Base-by-base conservation (phyloP, 2,797 vertebrate genomes). In the Ciconia nigra region DNA sequence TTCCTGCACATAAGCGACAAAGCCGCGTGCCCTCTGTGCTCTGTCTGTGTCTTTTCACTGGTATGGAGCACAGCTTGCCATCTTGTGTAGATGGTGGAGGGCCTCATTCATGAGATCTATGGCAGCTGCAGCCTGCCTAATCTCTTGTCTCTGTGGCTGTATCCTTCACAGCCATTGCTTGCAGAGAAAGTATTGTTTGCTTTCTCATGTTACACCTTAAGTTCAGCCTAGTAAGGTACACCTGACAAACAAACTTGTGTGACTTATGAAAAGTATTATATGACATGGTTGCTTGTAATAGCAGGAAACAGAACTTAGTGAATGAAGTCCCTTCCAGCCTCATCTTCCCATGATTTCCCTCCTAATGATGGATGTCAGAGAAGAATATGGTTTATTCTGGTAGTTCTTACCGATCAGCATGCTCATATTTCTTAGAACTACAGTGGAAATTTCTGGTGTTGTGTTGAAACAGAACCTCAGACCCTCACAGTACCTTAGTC, bases 341-440 rank as follows among this genome's bases (percentile, higher is more conserved):
- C 57, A 37, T 37, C 33, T 72, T 67, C 49, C 55, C 79, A 54
- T 81, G 87, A 93, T 93, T 95, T 93, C 59, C 66, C 57, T 88
- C 74, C 33, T 83, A 91, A 70, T 84, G 89, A 78, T 52, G 62
- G 57, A 89, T 81, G 79, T 74, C 83, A 89, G 74, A 86, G 87
- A 91, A 74, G 72, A 46, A 80, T 41, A 78, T 39, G 35, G n/a
- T 57, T 89, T 74, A 54, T 92, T 85, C 65, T 42, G 10, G 74
- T 83, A 81, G 84, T 33, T 94, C 28, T 77, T 37, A 12, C 70
- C 76, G 71, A 86, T 84, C 39, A 91, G 54, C 7, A 19, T 18
- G 54, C 83, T 91, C 69, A 29, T 95, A 80, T 95, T 91, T 94
- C 92, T 86, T 72, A 63, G 76, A 86, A 63, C 44, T 79, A 49